Base-by-base conservation (phyloP, 2,888 invertebrate genomes). In the Octodonta nipae region DNA sequence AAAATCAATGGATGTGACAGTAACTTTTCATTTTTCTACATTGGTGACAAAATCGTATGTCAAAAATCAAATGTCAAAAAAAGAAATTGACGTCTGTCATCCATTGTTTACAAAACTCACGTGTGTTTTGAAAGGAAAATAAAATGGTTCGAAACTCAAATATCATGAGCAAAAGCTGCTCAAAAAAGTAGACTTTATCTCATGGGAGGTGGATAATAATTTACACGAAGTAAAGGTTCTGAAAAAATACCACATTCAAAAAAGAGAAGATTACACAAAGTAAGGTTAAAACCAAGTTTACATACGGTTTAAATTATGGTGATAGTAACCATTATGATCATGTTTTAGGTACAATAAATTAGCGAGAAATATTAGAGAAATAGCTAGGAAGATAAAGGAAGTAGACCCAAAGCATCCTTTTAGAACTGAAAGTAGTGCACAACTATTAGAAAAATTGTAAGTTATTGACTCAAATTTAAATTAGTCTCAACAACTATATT, bases 181-280 rank as follows among this genome's bases (percentile, higher is more conserved):
- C 3, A 96, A 95, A 61, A 98, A 98, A 61, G 95, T 96, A 13
- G 96, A 98, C 60, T 98, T 98, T 51, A 86, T 96, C 57, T 84
- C 89, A 37, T 98, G 98, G 98, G 78, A 91, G 61, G 79, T 83
- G 0, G 95, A 95, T 55, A 92, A 95, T 56, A 92, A 88, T 65
- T 61, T 92, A 26, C 84, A 83, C 47, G 95, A 95, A 67, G 79
- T 89, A 4, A 86, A 85, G 66, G 70, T 93, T 14, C 70, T 98
- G 65, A 81, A 78, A 57, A 84, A 80, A 50, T 99, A 78, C 61
- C 73, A 78, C 40, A 80, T 99, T 46, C 87, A 88, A 53, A 92
- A 85, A 55, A 68, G 96, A 37, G 93, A 95, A 60, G 93, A 98
- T 59, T 98, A 95, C 54, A 85, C 91, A 8, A 82, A 78, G 91